These are phyloP conservation scores for Drosophila truncata DNA, from an alignment of 1,140 invertebrate genomes.

Conservation along the genomic window DNA sequence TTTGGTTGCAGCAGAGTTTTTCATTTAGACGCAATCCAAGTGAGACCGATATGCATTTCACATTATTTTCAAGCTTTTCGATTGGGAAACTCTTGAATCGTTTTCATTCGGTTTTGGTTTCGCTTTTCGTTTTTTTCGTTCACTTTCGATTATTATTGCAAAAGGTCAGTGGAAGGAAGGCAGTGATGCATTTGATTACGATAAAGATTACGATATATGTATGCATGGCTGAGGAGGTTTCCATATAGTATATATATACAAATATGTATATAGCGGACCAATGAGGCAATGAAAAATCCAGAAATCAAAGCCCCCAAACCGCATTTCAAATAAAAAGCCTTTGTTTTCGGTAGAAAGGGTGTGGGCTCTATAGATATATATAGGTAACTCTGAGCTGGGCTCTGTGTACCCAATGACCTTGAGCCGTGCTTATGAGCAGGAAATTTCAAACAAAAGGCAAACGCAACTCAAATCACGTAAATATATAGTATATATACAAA, in stretches of 20 bases:
- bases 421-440: slow-evolving; percentile 41
- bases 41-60: slow-evolving; percentile 72
- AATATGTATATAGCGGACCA: not conserved
- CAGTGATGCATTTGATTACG: slow-evolving; percentile 50
- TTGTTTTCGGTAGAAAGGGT: slow-evolving; percentile 23
- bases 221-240: slow-evolving; percentile 6
- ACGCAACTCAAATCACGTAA: slow-evolving; percentile 35
- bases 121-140: slow-evolving; percentile 30
- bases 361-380: slow-evolving; percentile 3
- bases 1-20: slow-evolving; percentile 44
- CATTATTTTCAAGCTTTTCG: slow-evolving; percentile 52
- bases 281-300: slow-evolving; percentile 5
- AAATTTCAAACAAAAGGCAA: slow-evolving; percentile 23
- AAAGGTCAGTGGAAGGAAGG: slow-evolving; percentile 49
- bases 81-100: slow-evolving; percentile 37
- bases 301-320: slow-evolving; percentile 5
- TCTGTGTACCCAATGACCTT: slow-evolving; percentile 37
- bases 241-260: not conserved
- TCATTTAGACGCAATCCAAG: slow-evolving; percentile 62
- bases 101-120: slow-evolving; percentile 23
- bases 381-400: not conserved
- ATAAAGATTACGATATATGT: slow-evolving; percentile 41
- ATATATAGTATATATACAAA: not conserved
- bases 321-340: slow-evolving; percentile 28
- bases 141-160: slow-evolving; percentile 77